These are phyloP conservation scores for Drosophila atroscutellata DNA, from an alignment of 2,888 invertebrate species.

Conservation along the genomic window DNA sequence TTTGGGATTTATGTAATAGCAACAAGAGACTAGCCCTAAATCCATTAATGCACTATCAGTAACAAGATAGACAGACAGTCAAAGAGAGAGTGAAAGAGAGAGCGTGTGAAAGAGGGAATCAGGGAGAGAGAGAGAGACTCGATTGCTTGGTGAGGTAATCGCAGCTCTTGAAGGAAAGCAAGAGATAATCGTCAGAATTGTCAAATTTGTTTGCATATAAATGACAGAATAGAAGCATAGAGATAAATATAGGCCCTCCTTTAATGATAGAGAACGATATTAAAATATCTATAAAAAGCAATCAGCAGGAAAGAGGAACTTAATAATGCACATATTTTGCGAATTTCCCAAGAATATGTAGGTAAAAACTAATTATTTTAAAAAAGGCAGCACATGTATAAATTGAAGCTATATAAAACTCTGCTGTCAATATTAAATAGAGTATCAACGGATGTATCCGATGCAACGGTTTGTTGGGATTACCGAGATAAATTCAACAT, in stretches of 20 bases:
- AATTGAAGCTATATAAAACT: not conserved
- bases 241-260: not conserved
- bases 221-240: not conserved
- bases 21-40: constrained; percentile 17
- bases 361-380: not conserved
- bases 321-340: no score
- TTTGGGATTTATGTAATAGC: constrained; percentile 53
- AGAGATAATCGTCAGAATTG: not conserved
- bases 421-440: not conserved
- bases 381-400: no score
- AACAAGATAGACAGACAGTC: not conserved
- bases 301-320: not conserved
- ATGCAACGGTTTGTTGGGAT: not conserved
- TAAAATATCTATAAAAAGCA: not conserved
- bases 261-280: not conserved
- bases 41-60: constrained; percentile 5
- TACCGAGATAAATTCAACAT: not conserved
- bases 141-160: not conserved
- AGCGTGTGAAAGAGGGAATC: not conserved
- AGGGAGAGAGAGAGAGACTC: not conserved
- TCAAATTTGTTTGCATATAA: not conserved
- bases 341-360: not conserved
- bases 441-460: not conserved
- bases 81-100: not conserved
- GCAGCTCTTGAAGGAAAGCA: not conserved